These are phyloP conservation scores for Remorina albescens DNA, from an alignment of 2,797 vertebrate genomes.

Conservation along the genomic window DNA sequence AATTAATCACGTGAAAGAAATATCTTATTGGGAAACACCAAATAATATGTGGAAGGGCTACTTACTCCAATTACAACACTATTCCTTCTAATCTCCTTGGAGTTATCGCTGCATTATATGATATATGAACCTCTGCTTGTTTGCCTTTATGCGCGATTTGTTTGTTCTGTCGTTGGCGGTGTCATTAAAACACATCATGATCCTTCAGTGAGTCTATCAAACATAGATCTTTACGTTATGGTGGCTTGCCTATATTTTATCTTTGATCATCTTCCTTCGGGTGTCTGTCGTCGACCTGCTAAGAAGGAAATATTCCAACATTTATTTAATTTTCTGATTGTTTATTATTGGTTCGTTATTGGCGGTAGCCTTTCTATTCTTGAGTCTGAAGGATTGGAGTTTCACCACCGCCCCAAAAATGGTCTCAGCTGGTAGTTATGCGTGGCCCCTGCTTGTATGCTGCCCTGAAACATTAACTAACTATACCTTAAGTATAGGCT, in stretches of 20 bases:
- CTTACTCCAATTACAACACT: not conserved
- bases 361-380: constrained; percentile 27
- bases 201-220: not conserved
- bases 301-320: no score
- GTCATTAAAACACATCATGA: not conserved
- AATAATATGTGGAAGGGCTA: not conserved
- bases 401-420: constrained; percentile 24
- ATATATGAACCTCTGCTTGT: not conserved
- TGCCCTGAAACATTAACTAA: constrained; percentile 36
- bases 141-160: not conserved
- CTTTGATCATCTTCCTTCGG: not conserved
- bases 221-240: not conserved
- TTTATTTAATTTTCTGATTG: not conserved
- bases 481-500: constrained; percentile 28
- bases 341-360: not conserved
- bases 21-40: not conserved
- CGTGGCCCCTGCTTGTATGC: constrained; percentile 9
- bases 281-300: no score
- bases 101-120: not conserved
- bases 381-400: constrained; percentile 18
- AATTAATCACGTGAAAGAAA: no score
- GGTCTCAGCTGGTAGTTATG: constrained; percentile 41
- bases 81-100: not conserved
- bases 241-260: no score
- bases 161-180: not conserved